phyloP scores from a whole-genome alignment of 2,888 invertebrate genomes.

The Pristionchus maxplancki region DNA sequence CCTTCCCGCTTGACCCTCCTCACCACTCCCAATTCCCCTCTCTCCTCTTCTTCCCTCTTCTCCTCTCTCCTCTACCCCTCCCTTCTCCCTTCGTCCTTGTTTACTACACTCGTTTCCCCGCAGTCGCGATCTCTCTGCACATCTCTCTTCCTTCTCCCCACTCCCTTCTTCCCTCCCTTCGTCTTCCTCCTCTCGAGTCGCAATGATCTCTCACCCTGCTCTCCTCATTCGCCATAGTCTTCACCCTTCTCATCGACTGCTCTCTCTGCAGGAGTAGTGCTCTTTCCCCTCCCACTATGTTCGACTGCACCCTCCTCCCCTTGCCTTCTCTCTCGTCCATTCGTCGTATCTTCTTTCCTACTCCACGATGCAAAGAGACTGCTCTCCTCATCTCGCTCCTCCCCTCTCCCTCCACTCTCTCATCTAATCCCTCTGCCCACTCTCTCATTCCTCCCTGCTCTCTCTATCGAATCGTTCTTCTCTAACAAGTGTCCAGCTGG shows the following conservation, averaged over 20 bases:
- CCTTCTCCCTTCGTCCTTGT: not conserved
- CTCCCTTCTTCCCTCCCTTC: not conserved
- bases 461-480: not conserved
- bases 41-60: not conserved
- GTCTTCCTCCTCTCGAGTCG: not conserved
- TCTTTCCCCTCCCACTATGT: not conserved
- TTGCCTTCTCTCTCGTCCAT: not conserved
- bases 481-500: constrained; percentile 17
- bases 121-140: not conserved
- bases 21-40: not conserved
- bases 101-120: constrained; percentile 31
- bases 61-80: not conserved
- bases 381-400: constrained; percentile 4
- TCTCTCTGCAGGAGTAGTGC: not conserved
- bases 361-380: not conserved
- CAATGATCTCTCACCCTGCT: not conserved
- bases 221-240: constrained; percentile 25
- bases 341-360: constrained; percentile 1
- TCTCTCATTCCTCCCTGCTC: constrained; percentile 19
- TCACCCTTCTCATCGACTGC: not conserved
- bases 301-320: not conserved
- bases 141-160: not conserved
- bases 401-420: not conserved
- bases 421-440: not conserved
- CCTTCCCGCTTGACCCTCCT: not conserved